Percentiles rank a stretch among this genome's conserved stretches.
Evolutionary conservation across 2,888 invertebrate genomes (phyloP).

Genomic region (Dexiosoma caninum): DNA sequence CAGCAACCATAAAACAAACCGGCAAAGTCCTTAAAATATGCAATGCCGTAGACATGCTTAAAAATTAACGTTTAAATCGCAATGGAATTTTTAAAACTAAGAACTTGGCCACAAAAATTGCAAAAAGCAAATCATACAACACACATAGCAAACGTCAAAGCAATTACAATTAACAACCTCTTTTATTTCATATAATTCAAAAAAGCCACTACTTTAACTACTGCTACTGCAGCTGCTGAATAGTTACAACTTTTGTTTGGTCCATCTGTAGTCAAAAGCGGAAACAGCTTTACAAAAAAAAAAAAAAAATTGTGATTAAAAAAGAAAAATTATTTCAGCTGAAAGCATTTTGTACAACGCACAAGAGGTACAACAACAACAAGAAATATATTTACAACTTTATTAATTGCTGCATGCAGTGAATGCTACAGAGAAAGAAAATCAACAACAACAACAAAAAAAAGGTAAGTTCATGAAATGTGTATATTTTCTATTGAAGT

Average conservation of each 20-base stretch:
- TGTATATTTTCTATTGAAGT: not conserved
- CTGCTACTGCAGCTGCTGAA: too few relatives aligned
- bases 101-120: conserved; percentile 4
- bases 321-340: conserved; percentile 5
- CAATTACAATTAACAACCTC: conserved; percentile 31
- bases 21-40: conserved; percentile 39
- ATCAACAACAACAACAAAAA: too few relatives aligned
- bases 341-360: conserved; percentile 30
- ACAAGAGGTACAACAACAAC: conserved; percentile 3
- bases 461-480: conserved; percentile 29
- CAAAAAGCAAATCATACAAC: conserved; percentile 23
- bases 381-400: conserved; percentile 24
- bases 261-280: not conserved
- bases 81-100: conserved; percentile 39
- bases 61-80: conserved; percentile 27
- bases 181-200: not conserved
- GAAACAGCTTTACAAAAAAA: not conserved
- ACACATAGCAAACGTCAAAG: conserved; percentile 22
- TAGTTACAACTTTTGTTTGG: conserved; percentile 6
- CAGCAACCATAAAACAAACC: not conserved
- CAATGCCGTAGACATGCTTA: conserved; percentile 7
- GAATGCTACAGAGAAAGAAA: not conserved
- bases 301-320: not conserved
- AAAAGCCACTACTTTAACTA: not conserved
- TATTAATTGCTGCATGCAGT: not conserved